Conservation (phyloP, 1,140 invertebrate genomes). For the Drosophila takahashii region DNA sequence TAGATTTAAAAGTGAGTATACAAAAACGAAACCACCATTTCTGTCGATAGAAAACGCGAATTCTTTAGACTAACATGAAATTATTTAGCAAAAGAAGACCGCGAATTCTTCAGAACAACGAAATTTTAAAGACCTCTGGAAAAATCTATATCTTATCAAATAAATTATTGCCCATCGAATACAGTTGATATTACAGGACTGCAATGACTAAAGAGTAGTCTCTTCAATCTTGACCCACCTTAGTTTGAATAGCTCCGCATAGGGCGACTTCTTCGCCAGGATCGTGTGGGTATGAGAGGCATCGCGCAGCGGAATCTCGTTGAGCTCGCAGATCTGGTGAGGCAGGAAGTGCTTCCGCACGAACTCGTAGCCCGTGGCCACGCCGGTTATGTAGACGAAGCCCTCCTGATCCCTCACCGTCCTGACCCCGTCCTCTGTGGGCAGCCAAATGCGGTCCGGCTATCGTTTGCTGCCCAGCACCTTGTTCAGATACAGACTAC, state of each 20-base stretch:
- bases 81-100: background rate
- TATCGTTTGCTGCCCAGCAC: conserved; percentile 41
- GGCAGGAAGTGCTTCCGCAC: conserved; percentile 64
- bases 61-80: no score
- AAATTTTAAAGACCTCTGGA: no score
- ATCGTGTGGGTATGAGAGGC: conserved; percentile 43
- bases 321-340: conserved; percentile 78
- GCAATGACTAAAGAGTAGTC: no score
- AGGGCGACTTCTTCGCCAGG: conserved; percentile 54
- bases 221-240: conserved; percentile 25
- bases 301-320: conserved; percentile 65
- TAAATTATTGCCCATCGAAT: no score
- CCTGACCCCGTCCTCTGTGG: conserved; percentile 57
- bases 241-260: conserved; percentile 59
- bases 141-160: no score
- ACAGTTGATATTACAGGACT: no score
- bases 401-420: conserved; percentile 60
- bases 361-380: conserved; percentile 59
- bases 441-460: conserved; percentile 52
- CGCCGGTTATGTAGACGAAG: conserved; percentile 70
- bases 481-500: conserved; percentile 60
- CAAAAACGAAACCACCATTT: no score
- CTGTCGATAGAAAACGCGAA: no score
- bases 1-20: no score
- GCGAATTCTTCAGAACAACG: background rate